A percentile compares a stretch with the other conserved stretches of the same genome.
phyloP scores from a whole-genome alignment of 2,113 vertebrate species.

The Myotis yumanensis region DNA sequence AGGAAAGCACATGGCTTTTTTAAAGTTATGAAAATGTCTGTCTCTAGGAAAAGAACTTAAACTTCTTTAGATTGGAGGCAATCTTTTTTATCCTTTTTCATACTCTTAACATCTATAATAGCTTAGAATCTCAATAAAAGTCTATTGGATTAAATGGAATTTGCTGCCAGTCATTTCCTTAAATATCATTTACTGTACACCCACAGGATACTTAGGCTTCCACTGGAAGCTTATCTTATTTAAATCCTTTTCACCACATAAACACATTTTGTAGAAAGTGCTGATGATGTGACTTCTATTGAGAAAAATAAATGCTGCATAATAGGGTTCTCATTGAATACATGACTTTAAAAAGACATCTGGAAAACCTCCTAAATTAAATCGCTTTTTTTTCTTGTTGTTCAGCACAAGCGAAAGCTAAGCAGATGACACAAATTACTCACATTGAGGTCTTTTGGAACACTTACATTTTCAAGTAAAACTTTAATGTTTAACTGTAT shows the following conservation, averaged over 20 bases:
- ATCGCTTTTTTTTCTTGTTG: slow-evolving; percentile 51
- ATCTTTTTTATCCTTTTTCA: slow-evolving; percentile 37
- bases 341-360: slow-evolving; percentile 49
- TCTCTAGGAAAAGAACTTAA: not conserved
- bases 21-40: not conserved
- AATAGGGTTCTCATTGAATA: not conserved
- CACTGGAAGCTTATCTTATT: slow-evolving; percentile 45
- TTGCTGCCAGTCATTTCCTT: slow-evolving; percentile 42
- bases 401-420: not conserved
- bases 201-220: slow-evolving; percentile 25
- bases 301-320: slow-evolving; percentile 9
- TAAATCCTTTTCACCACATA: slow-evolving; percentile 42
- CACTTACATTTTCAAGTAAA: not conserved
- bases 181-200: slow-evolving; percentile 17
- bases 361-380: slow-evolving; percentile 56
- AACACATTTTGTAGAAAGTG: not conserved
- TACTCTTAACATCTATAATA: slow-evolving; percentile 44
- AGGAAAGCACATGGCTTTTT: not conserved
- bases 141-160: slow-evolving; percentile 33
- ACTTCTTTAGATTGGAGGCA: not conserved
- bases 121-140: slow-evolving; percentile 45
- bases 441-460: not conserved
- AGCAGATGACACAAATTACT: slow-evolving; percentile 44
- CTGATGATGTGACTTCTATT: slow-evolving; percentile 18
- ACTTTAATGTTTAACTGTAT: not conserved